These are phyloP conservation scores for Stichopus chloronotus DNA, from an alignment of 35 echinoderm and acorn worm species.

Conservation along the genomic window DNA sequence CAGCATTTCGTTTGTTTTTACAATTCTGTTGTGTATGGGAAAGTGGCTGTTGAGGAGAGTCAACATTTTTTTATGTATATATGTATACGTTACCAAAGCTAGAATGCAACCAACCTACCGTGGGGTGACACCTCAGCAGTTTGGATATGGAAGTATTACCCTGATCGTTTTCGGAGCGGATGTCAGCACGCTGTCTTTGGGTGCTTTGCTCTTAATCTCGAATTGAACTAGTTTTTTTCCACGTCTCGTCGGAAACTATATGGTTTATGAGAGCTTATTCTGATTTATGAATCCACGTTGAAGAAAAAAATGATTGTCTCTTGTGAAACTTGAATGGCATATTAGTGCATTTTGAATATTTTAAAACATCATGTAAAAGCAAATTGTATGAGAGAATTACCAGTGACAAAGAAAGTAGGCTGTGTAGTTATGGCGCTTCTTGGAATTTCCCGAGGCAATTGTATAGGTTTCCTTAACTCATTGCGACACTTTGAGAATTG, in stretches of 20 bases:
- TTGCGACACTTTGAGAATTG: too few species aligned
- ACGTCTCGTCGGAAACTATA: not conserved
- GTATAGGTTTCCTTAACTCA: too few species aligned
- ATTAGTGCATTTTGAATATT: too few species aligned
- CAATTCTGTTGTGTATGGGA: constrained; percentile 22
- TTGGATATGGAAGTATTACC: not conserved
- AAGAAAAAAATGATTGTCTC: not conserved
- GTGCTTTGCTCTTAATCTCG: not conserved
- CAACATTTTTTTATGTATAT: not conserved
- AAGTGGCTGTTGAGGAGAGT: not conserved
- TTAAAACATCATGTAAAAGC: too few species aligned
- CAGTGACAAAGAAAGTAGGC: too few species aligned
- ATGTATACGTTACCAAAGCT: not conserved
- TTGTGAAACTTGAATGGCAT: too few species aligned
- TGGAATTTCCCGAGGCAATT: too few species aligned
- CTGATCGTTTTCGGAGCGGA: not conserved
- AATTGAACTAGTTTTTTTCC: not conserved
- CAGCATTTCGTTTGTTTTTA: constrained; percentile 20
- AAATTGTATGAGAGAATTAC: too few species aligned
- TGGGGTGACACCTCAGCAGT: constrained; percentile 35
- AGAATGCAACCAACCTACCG: not conserved
- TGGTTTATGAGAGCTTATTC: not conserved
- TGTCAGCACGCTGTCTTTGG: not conserved
- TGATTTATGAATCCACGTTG: not conserved
- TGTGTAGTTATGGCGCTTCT: too few species aligned